phyloP scores from a whole-genome alignment of 1,140 invertebrate genomes.

The Wiebesia pumilae region DNA sequence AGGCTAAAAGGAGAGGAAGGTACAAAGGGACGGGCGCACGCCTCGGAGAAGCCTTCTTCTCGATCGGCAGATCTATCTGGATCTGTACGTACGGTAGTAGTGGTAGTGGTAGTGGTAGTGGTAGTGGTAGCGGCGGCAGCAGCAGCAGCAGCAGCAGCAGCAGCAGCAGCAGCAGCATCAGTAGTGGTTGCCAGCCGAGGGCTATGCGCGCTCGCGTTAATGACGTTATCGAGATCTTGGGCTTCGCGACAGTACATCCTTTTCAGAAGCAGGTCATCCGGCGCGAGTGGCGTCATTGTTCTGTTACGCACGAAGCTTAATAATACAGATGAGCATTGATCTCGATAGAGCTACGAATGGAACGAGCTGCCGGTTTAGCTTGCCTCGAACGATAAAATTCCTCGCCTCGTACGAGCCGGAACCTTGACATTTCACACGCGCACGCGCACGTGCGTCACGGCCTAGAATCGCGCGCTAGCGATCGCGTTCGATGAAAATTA shows the following conservation, averaged over 20 bases:
- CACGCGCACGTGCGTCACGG: no score
- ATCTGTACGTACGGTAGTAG: background rate
- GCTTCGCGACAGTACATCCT: slow-evolving; percentile 22
- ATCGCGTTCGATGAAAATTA: slow-evolving; percentile 11
- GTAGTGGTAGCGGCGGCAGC: no score
- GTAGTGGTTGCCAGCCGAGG: background rate
- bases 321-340: background rate
- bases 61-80: background rate
- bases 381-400: background rate
- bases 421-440: slow-evolving; percentile 12
- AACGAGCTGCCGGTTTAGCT: no score
- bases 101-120: no score
- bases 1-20: background rate
- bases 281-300: slow-evolving; percentile 26
- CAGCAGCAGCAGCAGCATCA: background rate
- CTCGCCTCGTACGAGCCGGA: background rate
- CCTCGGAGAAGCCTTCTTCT: background rate
- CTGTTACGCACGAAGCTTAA: background rate
- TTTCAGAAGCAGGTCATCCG: slow-evolving; percentile 35
- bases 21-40: background rate
- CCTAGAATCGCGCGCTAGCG: background rate
- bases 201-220: background rate
- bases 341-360: no score
- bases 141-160: background rate
- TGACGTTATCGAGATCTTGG: slow-evolving; percentile 28